Conservation (phyloP, 2,113 vertebrate species). For the Tachysurus fulvidraco region DNA sequence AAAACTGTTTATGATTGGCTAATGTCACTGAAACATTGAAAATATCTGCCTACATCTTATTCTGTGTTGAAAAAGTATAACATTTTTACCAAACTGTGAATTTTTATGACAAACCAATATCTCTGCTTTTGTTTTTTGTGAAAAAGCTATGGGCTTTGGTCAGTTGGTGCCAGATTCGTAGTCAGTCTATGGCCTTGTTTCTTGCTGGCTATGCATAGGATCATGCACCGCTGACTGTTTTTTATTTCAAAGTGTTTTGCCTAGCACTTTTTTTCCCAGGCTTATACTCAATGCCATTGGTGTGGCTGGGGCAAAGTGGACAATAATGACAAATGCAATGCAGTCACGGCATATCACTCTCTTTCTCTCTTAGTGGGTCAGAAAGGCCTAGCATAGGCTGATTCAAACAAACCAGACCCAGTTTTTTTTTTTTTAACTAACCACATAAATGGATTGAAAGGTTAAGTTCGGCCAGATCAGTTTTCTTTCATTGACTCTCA, state of each 20-base stretch:
- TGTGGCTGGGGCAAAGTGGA: slow-evolving; percentile 40
- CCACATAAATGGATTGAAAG: slow-evolving; percentile 52
- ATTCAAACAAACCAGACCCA: slow-evolving; percentile 61
- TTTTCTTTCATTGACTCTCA: slow-evolving; percentile 66
- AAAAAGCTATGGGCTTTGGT: background rate
- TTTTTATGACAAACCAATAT: background rate
- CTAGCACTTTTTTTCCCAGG: slow-evolving; percentile 48
- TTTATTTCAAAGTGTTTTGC: slow-evolving; percentile 54
- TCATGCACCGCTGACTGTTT: slow-evolving; percentile 25
- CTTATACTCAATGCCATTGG: slow-evolving; percentile 44
- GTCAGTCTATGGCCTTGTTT: background rate
- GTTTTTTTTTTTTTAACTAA: slow-evolving; percentile 35
- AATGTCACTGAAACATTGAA: slow-evolving; percentile 18
- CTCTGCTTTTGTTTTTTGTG: background rate
- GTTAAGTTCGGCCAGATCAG: slow-evolving; percentile 61
- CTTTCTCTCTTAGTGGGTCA: slow-evolving; percentile 53
- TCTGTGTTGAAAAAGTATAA: background rate
- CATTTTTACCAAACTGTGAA: background rate
- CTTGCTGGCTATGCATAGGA: slow-evolving; percentile 24
- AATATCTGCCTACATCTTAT: background rate
- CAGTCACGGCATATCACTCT: slow-evolving; percentile 48
- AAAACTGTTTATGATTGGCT: slow-evolving; percentile 24
- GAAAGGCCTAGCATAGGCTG: slow-evolving; percentile 67
- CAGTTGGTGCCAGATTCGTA: background rate
- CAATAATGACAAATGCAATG: slow-evolving; percentile 38